Percentiles rank a stretch among this genome's conserved stretches.
phyloP scores from a whole-genome alignment of 2,888 invertebrate genomes.

The Campoplex nolae region DNA sequence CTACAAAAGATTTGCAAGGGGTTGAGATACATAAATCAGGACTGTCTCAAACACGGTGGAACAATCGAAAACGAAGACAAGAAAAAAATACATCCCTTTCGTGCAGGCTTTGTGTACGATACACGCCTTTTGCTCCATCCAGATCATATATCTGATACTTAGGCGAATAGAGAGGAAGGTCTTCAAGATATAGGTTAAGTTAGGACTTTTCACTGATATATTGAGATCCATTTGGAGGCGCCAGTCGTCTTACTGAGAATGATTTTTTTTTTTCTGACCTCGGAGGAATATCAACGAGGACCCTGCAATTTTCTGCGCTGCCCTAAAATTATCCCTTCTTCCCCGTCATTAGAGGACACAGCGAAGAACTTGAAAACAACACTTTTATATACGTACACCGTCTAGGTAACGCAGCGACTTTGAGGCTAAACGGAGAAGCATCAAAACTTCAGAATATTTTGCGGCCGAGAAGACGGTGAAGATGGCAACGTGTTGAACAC shows the following conservation, averaged over 20 bases:
- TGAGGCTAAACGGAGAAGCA: constrained; percentile 5
- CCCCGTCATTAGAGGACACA: constrained; percentile 23
- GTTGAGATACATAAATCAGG: constrained; percentile 50
- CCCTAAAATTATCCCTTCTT: constrained; percentile 59
- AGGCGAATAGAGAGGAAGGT: constrained; percentile 11
- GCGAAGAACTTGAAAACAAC: constrained; percentile 8
- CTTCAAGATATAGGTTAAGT: constrained; percentile 19
- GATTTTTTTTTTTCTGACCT: constrained; percentile 26
- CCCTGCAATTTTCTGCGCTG: constrained; percentile 61
- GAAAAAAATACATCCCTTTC: constrained; percentile 15
- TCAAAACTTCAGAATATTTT: constrained; percentile 22
- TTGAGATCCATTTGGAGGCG: constrained; percentile 61
- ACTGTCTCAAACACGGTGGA: constrained; percentile 61
- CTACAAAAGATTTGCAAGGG: constrained; percentile 9
- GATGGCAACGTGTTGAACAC: constrained; percentile 52
- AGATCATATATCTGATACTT: constrained; percentile 10
- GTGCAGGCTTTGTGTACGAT: background rate
- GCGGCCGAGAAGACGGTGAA: constrained; percentile 28
- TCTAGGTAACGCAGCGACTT: constrained; percentile 3
- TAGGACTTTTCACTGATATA: constrained; percentile 39
- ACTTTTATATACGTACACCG: background rate
- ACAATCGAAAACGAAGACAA: constrained; percentile 44
- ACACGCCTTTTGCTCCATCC: constrained; percentile 9
- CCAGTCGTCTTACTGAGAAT: constrained; percentile 60
- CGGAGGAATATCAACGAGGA: constrained; percentile 26